Base-by-base conservation (phyloP, 2,888 invertebrate species). In the Lasioglossum zephyrum region DNA sequence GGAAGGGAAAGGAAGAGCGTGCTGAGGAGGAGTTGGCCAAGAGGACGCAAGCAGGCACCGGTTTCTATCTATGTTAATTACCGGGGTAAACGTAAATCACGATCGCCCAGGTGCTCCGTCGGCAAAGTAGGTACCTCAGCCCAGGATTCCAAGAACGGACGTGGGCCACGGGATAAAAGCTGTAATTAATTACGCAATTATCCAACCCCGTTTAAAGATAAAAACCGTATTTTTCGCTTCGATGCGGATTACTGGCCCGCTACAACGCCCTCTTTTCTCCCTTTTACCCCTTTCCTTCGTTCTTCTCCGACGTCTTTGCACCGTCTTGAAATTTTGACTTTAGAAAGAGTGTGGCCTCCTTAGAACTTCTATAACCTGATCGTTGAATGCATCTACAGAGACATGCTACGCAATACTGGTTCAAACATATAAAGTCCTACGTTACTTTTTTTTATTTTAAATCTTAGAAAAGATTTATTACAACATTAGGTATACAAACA, bases 121-220 rank as follows among this genome's bases (percentile, higher is more conserved):
- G 87, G 88, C 87, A 86, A 89, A 91, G 87, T 88, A 85, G 89
- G 81, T 83, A 88, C 87, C 88, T 87, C 86, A 47, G 80, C 31
- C 57, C 76, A 74, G 73, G 73, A 77, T 87, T 88, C 84, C 79
- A 81, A 70, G 85, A 83, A 87, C 73, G 86, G 85, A 80, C 85
- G 76, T 88, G 86, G 87, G 79, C 85, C 87, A 86, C 87, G 81
- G 91, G 92, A 93, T 93, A 92, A 93, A 92, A 91, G 89, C 91
- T 85, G 91, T 93, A 93, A 94, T 94, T 93, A 94, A 94, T 94
- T 93, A 93, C 92, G 92, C 92, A 93, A 93, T 94, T 94, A 94
- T 92, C 93, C 91, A 84, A 87, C 82, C 90, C 89, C 88, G 86
- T 90, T 90, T 89, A 89, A 84, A 92, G 90, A 92, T 92, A 92